Percentiles rank a stretch among this genome's conserved stretches.
Conservation (phyloP, 2,888 invertebrate genomes). For the Chromoteleia sp. region DNA sequence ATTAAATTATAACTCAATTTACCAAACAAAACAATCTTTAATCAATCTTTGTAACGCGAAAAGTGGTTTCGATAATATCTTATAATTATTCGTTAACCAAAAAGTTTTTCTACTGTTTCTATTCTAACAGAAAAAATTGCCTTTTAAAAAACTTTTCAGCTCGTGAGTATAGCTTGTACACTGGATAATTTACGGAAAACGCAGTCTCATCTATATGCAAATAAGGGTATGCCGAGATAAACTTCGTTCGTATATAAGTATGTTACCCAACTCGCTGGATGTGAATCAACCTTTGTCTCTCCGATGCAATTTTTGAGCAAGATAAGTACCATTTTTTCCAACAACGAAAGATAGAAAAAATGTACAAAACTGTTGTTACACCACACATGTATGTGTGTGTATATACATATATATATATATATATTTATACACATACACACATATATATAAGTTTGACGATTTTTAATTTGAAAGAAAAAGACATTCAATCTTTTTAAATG, state of each 20-base stretch:
- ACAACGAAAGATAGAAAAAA: slow-evolving; percentile 56
- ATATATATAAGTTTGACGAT: slow-evolving; percentile 1
- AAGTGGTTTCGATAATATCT: slow-evolving; percentile 32
- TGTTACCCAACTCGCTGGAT: slow-evolving; percentile 61
- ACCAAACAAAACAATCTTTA: not conserved
- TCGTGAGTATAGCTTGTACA: slow-evolving; percentile 63
- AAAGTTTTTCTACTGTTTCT: slow-evolving; percentile 55
- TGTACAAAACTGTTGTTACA: slow-evolving; percentile 5
- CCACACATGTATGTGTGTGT: too few species aligned
- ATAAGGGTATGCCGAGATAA: slow-evolving; percentile 68
- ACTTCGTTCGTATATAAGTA: slow-evolving; percentile 66
- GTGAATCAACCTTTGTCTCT: slow-evolving; percentile 64
- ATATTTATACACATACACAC: too few species aligned
- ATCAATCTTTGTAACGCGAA: slow-evolving; percentile 11
- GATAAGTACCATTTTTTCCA: slow-evolving; percentile 62
- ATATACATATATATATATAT: too few species aligned
- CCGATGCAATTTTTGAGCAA: slow-evolving; percentile 54
- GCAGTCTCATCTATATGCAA: slow-evolving; percentile 71
- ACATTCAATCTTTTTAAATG: not conserved
- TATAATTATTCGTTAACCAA: slow-evolving; percentile 37
- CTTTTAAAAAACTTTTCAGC: slow-evolving; percentile 65
- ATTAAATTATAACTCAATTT: slow-evolving; percentile 10
- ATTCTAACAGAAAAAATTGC: slow-evolving; percentile 39
- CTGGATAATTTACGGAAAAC: slow-evolving; percentile 70
- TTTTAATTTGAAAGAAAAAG: not conserved